Base-by-base conservation (phyloP, 2,113 vertebrate species). In the Semnornis frantzii region DNA sequence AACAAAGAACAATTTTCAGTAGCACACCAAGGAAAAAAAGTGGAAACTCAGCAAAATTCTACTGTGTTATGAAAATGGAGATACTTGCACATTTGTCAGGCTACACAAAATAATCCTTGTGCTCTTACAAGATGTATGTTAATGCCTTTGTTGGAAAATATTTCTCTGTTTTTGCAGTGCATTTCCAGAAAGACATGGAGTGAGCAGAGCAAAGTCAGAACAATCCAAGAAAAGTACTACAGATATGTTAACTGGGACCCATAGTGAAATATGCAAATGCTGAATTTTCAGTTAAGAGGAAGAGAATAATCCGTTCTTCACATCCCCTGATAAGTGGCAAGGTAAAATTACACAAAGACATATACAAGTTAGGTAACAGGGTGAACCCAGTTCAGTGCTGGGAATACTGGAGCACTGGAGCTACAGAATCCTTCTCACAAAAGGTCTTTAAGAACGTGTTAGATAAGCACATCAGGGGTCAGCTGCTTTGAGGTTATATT, bases 401-500 rank as follows among this genome's bases (percentile, higher is more conserved):
- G 59, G 28, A 85, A 64, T 23, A 86, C 23, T 0, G 2, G 18
- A 87, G 44, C 33, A 54, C 66, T 8, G 59, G 8, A 87, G 64
- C 54, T 48, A 24, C 0, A 0, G 15, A 69, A 44, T 46, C 55
- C 20, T 30, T 17, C 9, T 34, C 58, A 81, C 2, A 3, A 34
- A 5, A 82, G 27, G 44, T 10, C 60, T 83, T 66, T 57, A 82
- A 74, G 37, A 84, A 75, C 1, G 9, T 1, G 0, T 30, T 20
- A 59, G 4, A 63, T 15, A 79, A 3, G 15, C 14, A 19, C 23
- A 34, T 20, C 10, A 31, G 15, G 17, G 8, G 16, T 34, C 0
- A 0, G 8, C 0, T 44, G 48, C 4, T 23, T 4, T 1, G 10
- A 12, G 12, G 8, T 48, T 82, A 25, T 37, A 15, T 9, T 58